phyloP scores from a whole-genome alignment of 1,140 invertebrate species.

The Drosophila busckii region DNA sequence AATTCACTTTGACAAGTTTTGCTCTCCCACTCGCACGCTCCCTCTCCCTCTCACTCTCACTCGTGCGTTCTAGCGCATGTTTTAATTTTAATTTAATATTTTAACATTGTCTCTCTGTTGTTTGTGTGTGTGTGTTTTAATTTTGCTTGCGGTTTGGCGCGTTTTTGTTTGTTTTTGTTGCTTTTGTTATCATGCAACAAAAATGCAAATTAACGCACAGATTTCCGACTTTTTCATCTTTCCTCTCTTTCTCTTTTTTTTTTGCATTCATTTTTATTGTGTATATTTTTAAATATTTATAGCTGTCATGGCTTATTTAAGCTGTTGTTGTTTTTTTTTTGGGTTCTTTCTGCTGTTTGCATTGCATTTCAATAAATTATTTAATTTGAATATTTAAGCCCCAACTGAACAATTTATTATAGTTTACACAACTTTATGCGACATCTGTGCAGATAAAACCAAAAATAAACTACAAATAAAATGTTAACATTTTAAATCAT shows the following conservation, averaged over 20 bases:
- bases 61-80: slow-evolving; percentile 23
- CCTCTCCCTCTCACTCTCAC: background rate
- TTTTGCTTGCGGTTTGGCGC: slow-evolving; percentile 58
- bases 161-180: slow-evolving; percentile 33
- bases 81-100: slow-evolving; percentile 78
- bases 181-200: slow-evolving; percentile 64
- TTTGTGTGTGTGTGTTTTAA: no score
- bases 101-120: slow-evolving; percentile 70
- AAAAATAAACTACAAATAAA: no score
- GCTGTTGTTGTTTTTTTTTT: slow-evolving; percentile 7
- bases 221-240: no score
- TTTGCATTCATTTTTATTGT: slow-evolving; percentile 41
- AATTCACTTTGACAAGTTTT: slow-evolving; percentile 76
- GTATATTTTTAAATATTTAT: slow-evolving; percentile 68
- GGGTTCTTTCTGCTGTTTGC: slow-evolving; percentile 38
- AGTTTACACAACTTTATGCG: slow-evolving; percentile 14
- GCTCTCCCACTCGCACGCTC: slow-evolving; percentile 11
- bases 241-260: slow-evolving; percentile 20
- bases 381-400: slow-evolving; percentile 35
- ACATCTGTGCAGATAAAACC: slow-evolving; percentile 24
- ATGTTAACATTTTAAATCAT: no score
- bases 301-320: slow-evolving; percentile 53
- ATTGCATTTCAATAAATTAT: slow-evolving; percentile 69
- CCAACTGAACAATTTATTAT: slow-evolving; percentile 20
- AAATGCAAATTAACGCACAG: slow-evolving; percentile 74